phyloP scores from a whole-genome alignment of 2,113 vertebrate species.

The Rousettus leschenaultii region DNA sequence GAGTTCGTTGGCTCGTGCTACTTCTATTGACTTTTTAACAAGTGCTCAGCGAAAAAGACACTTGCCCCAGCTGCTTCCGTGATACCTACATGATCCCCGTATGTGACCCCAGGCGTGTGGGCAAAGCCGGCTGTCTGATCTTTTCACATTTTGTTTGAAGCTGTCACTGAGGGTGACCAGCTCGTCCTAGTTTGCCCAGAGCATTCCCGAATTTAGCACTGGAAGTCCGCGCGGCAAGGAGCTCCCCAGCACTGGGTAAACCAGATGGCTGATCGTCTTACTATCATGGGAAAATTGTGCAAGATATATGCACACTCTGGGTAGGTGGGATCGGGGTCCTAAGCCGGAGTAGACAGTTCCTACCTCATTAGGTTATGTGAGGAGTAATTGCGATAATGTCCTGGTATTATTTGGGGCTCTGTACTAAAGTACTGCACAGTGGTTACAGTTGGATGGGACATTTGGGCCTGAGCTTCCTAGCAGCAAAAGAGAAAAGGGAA shows the following conservation, averaged over 20 bases:
- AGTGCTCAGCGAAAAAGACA: neutral
- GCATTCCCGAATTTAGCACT: neutral
- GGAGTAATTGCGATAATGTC: accelerated
- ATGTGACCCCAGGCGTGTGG: neutral
- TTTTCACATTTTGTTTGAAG: neutral
- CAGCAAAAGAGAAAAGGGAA: neutral
- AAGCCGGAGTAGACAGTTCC: neutral
- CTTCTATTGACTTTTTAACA: slow-evolving; percentile 38
- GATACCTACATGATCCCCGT: accelerated
- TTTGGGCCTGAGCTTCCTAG: neutral
- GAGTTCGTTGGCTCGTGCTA: neutral
- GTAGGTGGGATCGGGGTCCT: neutral
- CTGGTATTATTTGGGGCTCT: neutral
- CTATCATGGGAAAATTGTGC: accelerated
- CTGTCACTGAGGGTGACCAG: no score
- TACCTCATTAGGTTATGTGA: neutral
- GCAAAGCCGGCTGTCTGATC: neutral
- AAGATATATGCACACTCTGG: accelerated
- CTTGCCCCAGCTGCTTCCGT: neutral
- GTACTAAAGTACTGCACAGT: neutral
- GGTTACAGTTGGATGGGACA: neutral
- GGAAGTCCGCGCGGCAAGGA: neutral
- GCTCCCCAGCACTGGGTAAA: neutral
- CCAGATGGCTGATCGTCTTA: neutral
- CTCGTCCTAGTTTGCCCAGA: neutral